A percentile compares a stretch with the other conserved stretches of the same genome.
These are phyloP conservation scores for Ageneiosus marmoratus DNA, from an alignment of 2,113 vertebrate species.

Conservation along the genomic window DNA sequence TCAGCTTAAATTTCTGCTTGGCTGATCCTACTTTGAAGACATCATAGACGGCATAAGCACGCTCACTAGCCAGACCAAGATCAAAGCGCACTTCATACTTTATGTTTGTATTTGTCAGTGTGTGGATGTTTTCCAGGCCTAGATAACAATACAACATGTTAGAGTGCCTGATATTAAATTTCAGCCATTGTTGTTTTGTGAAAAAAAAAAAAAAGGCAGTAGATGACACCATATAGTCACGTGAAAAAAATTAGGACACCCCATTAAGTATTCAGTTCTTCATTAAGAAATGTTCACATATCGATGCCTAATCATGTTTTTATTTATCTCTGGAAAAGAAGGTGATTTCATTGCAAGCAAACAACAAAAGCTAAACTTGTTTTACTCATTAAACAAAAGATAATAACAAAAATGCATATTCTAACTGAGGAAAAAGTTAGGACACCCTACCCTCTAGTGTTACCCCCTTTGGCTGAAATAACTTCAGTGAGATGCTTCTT, in stretches of 20 bases:
- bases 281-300: too few species aligned
- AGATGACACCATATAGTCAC: not conserved
- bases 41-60: constrained; percentile 78
- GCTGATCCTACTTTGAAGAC: constrained; percentile 78
- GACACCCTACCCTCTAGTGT: too few species aligned
- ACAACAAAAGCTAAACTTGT: too few species aligned
- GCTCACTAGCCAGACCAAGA: constrained; percentile 72
- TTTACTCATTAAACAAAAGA: too few species aligned
- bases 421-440: too few species aligned
- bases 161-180: not conserved
- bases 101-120: constrained; percentile 76
- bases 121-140: constrained; percentile 85
- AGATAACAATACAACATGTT: not conserved
- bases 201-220: not conserved
- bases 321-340: too few species aligned
- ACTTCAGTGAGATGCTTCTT: too few species aligned
- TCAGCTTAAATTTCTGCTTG: constrained; percentile 80
- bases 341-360: too few species aligned
- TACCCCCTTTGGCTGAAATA: too few species aligned
- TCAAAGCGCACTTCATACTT: constrained; percentile 80
- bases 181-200: not conserved
- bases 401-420: too few species aligned
- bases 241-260: not conserved
- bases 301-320: too few species aligned
- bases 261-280: too few species aligned